Conservation (phyloP, 1,140 invertebrate genomes). For the Homalodisca vitripennis region DNA sequence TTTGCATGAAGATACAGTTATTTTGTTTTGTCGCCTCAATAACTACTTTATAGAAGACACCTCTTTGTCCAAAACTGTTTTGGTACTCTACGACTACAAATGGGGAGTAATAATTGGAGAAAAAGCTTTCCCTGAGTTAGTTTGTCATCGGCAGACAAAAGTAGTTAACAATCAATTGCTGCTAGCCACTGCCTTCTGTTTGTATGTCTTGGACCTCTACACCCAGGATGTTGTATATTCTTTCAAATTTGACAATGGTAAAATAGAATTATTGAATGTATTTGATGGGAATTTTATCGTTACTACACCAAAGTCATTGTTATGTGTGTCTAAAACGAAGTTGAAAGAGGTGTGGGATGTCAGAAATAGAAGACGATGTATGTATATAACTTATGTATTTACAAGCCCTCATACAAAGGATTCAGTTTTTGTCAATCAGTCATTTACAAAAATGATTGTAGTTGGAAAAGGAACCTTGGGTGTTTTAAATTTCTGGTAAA, state of each 20-base stretch:
- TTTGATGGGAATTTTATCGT: slow-evolving; percentile 9
- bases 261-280: slow-evolving; percentile 9
- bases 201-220: background rate
- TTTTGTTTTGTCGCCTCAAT: slow-evolving; percentile 13
- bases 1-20: background rate
- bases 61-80: background rate
- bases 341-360: slow-evolving; percentile 11
- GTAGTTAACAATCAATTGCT: background rate
- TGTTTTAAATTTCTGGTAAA: slow-evolving; percentile 13
- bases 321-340: slow-evolving; percentile 14
- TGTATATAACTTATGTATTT: background rate
- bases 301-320: slow-evolving; percentile 12
- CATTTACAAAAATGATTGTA: slow-evolving; percentile 3
- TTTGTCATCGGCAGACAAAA: background rate
- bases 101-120: slow-evolving; percentile 14
- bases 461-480: slow-evolving; percentile 15
- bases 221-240: background rate
- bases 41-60: slow-evolving; percentile 13
- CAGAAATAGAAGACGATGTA: background rate
- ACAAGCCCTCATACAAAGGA: slow-evolving; percentile 7
- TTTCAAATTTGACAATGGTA: slow-evolving; percentile 16
- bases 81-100: slow-evolving; percentile 11
- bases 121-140: slow-evolving; percentile 15
- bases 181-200: slow-evolving; percentile 5
- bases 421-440: slow-evolving; percentile 18